Conservation (phyloP, 2,888 invertebrate genomes). For the Drosophila mulleri region DNA sequence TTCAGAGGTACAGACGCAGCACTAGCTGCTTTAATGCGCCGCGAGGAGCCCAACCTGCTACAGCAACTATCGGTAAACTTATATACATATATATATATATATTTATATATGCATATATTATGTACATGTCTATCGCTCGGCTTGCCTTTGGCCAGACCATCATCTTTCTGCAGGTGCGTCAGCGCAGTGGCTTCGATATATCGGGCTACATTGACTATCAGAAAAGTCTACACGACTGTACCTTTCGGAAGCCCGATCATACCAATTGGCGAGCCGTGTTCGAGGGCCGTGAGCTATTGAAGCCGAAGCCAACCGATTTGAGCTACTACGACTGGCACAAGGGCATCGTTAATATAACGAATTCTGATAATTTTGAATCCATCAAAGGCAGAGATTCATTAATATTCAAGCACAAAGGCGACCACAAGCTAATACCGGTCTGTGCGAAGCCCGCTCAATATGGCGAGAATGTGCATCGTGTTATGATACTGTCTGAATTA, state of each 20-base stretch:
- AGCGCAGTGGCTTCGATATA: constrained; percentile 44
- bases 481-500: constrained; percentile 14
- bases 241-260: background rate
- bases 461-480: constrained; percentile 24
- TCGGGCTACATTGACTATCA: constrained; percentile 52
- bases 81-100: background rate
- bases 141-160: constrained; percentile 32
- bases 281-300: constrained; percentile 32
- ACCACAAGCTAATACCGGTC: constrained; percentile 42
- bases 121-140: background rate
- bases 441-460: background rate
- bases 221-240: constrained; percentile 35
- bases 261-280: constrained; percentile 42
- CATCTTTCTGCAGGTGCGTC: constrained; percentile 45
- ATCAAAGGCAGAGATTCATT: constrained; percentile 1
- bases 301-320: constrained; percentile 38
- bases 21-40: constrained; percentile 12
- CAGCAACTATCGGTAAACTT: constrained; percentile 23
- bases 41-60: constrained; percentile 29
- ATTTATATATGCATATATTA: background rate
- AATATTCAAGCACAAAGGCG: constrained; percentile 39
- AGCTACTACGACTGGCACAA: constrained; percentile 53
- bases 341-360: constrained; percentile 14
- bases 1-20: constrained; percentile 26
- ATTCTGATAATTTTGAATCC: constrained; percentile 26